Percentiles rank a stretch among this genome's conserved stretches.
Evolutionary conservation across 2,113 vertebrate species (phyloP).

Genomic region (Furnarius figulus): DNA sequence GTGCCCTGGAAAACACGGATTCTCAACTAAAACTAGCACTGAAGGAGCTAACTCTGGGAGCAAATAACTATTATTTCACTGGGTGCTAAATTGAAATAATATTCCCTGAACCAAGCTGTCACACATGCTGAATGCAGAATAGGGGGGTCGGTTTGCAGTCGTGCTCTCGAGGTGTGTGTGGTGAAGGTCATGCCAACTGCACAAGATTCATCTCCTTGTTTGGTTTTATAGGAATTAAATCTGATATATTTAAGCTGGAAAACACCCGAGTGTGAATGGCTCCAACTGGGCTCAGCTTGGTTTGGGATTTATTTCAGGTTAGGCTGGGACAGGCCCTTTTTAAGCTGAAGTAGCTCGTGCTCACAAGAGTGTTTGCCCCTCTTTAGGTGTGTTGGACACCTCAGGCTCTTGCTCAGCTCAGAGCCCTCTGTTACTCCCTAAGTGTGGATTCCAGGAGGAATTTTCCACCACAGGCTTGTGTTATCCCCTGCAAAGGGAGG

Average conservation of each 20-base stretch:
- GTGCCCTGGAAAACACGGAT: background rate
- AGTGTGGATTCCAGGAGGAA: background rate
- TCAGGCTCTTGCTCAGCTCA: background rate
- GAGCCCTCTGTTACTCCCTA: background rate
- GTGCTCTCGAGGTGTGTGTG: background rate
- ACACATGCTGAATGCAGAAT: background rate
- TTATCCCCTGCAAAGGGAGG: background rate
- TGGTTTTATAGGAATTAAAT: background rate
- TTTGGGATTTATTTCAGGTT: background rate
- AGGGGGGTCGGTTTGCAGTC: background rate
- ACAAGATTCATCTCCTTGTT: background rate
- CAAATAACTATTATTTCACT: background rate
- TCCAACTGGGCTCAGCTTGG: background rate
- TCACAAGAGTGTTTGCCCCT: accelerated
- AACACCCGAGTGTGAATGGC: background rate
- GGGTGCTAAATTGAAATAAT: background rate
- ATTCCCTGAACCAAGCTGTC: background rate
- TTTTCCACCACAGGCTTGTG: accelerated
- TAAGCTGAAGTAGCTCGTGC: background rate
- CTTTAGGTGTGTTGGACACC: accelerated
- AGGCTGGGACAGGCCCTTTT: background rate
- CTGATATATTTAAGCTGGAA: background rate
- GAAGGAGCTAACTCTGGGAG: background rate
- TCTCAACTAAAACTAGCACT: background rate
- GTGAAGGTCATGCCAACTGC: background rate